Evolutionary conservation across 2,113 vertebrate species (phyloP).

Genomic region (Gambusia holbrooki): DNA sequence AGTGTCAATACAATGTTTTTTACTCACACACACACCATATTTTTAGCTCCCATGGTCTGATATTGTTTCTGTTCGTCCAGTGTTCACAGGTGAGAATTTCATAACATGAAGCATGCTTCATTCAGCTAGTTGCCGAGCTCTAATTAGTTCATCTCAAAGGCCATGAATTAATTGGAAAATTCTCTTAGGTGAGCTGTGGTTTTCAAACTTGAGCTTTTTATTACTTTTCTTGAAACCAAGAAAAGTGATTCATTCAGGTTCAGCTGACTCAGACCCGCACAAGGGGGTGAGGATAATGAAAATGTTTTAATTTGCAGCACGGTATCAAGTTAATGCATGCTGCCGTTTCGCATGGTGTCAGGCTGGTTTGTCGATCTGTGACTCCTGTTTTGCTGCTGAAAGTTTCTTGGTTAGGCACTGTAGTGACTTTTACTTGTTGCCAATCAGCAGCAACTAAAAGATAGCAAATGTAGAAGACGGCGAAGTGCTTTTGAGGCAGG

Average conservation of each 20-base stretch:
- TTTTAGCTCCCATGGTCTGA: not conserved
- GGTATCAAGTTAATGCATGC: no score
- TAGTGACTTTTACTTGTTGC: no score
- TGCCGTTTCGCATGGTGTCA: no score
- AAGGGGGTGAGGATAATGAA: not conserved
- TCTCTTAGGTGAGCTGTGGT: not conserved
- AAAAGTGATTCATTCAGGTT: not conserved
- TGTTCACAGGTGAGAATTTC: not conserved
- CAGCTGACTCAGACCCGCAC: not conserved
- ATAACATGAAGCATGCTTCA: not conserved
- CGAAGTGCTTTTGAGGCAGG: no score
- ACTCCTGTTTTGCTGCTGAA: no score
- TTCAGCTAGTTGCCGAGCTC: slow-evolving; percentile 9
- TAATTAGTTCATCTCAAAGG: slow-evolving; percentile 8
- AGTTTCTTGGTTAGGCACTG: no score
- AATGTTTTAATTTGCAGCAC: no score
- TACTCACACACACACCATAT: not conserved
- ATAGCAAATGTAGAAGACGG: no score
- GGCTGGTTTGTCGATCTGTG: no score
- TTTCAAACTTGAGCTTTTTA: not conserved
- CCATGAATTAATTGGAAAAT: not conserved
- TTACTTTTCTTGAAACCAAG: not conserved
- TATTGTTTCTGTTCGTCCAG: no score
- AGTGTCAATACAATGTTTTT: not conserved
- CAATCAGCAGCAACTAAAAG: no score